phyloP scores from a whole-genome alignment of 2,888 invertebrate genomes.

The Parascotia fuliginaria region DNA sequence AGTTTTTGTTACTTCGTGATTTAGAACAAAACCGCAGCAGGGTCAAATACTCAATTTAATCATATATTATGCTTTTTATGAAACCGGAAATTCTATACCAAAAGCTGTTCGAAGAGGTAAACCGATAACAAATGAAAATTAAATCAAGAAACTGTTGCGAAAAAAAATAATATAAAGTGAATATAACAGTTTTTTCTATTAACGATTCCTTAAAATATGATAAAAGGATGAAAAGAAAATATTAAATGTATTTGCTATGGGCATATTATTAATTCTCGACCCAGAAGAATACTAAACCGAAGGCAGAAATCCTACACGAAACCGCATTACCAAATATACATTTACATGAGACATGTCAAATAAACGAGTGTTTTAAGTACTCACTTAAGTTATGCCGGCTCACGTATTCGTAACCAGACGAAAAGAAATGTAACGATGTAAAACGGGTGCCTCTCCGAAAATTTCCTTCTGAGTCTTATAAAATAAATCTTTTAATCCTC shows the following conservation, averaged over 20 bases:
- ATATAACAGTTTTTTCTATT: no score
- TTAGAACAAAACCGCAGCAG: constrained; percentile 32
- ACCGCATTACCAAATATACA: constrained; percentile 55
- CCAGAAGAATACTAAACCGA: constrained; percentile 10
- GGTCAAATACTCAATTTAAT: constrained; percentile 28
- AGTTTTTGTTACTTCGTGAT: constrained; percentile 23
- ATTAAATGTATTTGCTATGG: neutral
- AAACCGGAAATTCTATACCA: constrained; percentile 32
- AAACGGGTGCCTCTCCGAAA: constrained; percentile 73
- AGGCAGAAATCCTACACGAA: constrained; percentile 30
- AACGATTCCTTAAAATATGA: no score
- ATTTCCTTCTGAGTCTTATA: constrained; percentile 78
- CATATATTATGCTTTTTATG: constrained; percentile 31
- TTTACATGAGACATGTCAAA: constrained; percentile 64
- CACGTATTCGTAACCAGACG: constrained; percentile 57
- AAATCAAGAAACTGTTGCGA: neutral
- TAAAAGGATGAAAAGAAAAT: no score
- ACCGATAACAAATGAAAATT: constrained; percentile 21
- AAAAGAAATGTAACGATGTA: constrained; percentile 74
- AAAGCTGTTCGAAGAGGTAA: constrained; percentile 30
- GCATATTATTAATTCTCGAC: constrained; percentile 3
- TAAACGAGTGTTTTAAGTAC: constrained; percentile 47
- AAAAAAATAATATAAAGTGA: no score
- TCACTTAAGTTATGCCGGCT: constrained; percentile 52
- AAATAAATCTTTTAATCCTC: constrained; percentile 83